A percentile compares a stretch with the other conserved stretches of the same genome.
phyloP scores from a whole-genome alignment of 1,140 invertebrate genomes.

The Orchestia grillus region DNA sequence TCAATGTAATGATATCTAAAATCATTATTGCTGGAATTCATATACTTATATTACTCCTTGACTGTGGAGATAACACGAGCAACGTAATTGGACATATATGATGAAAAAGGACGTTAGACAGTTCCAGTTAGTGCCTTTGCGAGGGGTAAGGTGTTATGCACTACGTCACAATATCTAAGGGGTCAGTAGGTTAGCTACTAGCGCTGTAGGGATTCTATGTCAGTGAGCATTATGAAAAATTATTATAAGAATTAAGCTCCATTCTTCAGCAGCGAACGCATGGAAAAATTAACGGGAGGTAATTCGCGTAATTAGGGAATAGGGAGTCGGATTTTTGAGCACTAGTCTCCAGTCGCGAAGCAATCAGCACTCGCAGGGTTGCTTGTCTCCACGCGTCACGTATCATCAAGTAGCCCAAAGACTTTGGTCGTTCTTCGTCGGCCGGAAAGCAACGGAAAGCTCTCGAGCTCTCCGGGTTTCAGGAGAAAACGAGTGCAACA shows the following conservation, averaged over 20 bases:
- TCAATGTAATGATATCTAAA: not conserved
- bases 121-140: not conserved
- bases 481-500: not conserved
- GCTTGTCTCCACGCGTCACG: not conserved
- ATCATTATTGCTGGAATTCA: not conserved
- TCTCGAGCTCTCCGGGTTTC: not conserved
- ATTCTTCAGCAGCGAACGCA: not conserved
- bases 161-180: not conserved
- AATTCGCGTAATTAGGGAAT: not conserved
- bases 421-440: not conserved
- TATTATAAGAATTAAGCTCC: not conserved
- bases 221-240: not conserved
- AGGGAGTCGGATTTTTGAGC: not conserved
- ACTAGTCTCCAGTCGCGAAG: not conserved
- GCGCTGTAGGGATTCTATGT: not conserved
- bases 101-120: not conserved
- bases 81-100: not conserved
- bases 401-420: not conserved
- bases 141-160: not conserved
- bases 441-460: not conserved
- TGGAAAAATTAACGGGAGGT: not conserved
- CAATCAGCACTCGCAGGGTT: not conserved
- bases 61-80: not conserved
- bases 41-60: not conserved
- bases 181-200: not conserved